A percentile compares a stretch with the other conserved stretches of the same genome.
Conservation (phyloP, 2,888 invertebrate species). For the Caenorhabditis doughertyi region DNA sequence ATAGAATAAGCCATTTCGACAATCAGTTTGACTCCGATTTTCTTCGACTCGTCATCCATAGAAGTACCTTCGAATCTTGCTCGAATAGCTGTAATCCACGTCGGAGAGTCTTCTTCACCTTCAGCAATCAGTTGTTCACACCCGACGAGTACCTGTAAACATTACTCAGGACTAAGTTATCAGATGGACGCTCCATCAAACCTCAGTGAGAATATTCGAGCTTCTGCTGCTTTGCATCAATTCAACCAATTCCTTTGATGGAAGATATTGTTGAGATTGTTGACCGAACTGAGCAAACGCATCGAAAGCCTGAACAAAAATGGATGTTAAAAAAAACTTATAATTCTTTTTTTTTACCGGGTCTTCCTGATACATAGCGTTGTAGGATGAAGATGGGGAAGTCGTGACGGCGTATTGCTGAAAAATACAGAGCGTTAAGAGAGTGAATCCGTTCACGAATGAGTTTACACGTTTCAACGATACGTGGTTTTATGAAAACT, state of each 20-base stretch:
- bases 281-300: conserved; percentile 63
- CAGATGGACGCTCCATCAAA: neutral
- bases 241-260: conserved; percentile 36
- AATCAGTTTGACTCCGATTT: conserved; percentile 38
- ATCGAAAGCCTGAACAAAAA: conserved; percentile 31
- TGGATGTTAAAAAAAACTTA: neutral
- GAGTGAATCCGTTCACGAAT: no score
- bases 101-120: conserved; percentile 55
- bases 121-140: conserved; percentile 66
- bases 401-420: conserved; percentile 18
- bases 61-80: conserved; percentile 38
- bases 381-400: conserved; percentile 32
- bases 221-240: conserved; percentile 29
- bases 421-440: no score
- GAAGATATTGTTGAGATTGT: conserved; percentile 55
- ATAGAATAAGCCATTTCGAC: conserved; percentile 58
- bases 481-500: no score
- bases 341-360: conserved; percentile 9
- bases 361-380: conserved; percentile 46
- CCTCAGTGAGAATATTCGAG: conserved; percentile 40
- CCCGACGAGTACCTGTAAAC: conserved; percentile 63
- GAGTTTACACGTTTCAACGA: no score
- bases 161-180: no score
- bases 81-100: conserved; percentile 53
- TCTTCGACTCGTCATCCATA: conserved; percentile 51